Evolutionary conservation across 2,113 vertebrate genomes (phyloP).

Genomic region (Callocephalon fimbriatum): DNA sequence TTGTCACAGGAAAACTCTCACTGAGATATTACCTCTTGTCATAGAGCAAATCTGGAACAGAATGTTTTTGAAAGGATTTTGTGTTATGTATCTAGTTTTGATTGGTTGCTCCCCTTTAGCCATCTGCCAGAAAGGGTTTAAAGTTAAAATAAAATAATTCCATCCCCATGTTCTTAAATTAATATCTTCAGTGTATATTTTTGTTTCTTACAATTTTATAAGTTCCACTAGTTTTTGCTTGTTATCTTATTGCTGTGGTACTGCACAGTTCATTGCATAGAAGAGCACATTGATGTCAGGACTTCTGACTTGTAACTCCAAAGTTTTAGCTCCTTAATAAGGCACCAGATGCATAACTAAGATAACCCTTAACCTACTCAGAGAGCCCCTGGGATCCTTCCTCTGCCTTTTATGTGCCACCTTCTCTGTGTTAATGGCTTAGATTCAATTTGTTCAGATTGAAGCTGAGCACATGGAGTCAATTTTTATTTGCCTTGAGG

Average conservation of each 20-base stretch:
- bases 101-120: neutral
- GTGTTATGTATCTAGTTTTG: neutral
- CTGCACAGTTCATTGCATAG: neutral
- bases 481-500: constrained; percentile 55
- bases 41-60: neutral
- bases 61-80: neutral
- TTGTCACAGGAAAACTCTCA: neutral
- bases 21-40: neutral
- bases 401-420: neutral
- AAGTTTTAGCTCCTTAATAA: neutral
- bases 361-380: constrained; percentile 11
- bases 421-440: constrained; percentile 14
- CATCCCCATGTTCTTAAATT: neutral
- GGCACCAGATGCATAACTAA: constrained; percentile 13
- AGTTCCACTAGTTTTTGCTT: neutral
- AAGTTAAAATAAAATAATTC: neutral
- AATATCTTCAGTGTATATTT: neutral
- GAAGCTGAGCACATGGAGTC: neutral
- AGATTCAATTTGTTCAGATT: constrained; percentile 26
- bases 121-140: neutral
- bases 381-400: neutral
- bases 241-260: neutral
- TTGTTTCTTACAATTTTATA: neutral
- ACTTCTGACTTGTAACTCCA: neutral
- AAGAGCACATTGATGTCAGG: neutral